Evolutionary conservation across 2,797 vertebrate species (phyloP), one percentile per base, ranked within the genome.

Genomic region (Rallus crepitans): DNA sequence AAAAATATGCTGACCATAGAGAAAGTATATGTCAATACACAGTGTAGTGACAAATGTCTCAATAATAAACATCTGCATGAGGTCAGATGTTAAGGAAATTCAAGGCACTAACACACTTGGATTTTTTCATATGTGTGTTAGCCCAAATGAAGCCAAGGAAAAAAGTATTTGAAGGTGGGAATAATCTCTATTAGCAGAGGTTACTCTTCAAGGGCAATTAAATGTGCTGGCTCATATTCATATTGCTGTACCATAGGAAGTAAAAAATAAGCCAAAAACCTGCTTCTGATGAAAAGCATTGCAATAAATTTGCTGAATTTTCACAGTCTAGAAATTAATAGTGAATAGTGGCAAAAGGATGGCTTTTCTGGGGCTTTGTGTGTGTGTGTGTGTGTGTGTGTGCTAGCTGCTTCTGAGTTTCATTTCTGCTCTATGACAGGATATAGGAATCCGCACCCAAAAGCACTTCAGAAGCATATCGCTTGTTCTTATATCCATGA

Each of bases 1-100:
- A 94, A 98, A 98, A 98, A 98, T 97, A 97, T 96, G 97, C 97
- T 97, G 96, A 97, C 89, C 92, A 81, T 85, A 96, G 97, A 96
- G 96, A 97, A 96, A 97, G 39, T 20, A 24, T 96, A 84, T 92
- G 85, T 79, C 64, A 90, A 76, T 75, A 39, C 19, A 27, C 59
- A 94, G 86, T 68, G 83, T 94, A 94, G 87, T 77, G 61, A 57
- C 85, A 87, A 80, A 96, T 57, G 45, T 87, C 60, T 61, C n/a
- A 70, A 80, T 37, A 80, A 66, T 66, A 69, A 81, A 66, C 53
- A 93, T 82, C 90, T 83, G 86, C n/a, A 5, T 75, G 56, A 81
- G 65, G 64, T 78, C 65, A 31, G 45, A 33, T 61, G 68, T 40
- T 68, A 75, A 40, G 59, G 70, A 79, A 76, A 71, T 53, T 40